Evolutionary conservation across 2,888 invertebrate species (phyloP), one percentile per base, ranked within the genome.

Genomic region (Tipula vernalis): DNA sequence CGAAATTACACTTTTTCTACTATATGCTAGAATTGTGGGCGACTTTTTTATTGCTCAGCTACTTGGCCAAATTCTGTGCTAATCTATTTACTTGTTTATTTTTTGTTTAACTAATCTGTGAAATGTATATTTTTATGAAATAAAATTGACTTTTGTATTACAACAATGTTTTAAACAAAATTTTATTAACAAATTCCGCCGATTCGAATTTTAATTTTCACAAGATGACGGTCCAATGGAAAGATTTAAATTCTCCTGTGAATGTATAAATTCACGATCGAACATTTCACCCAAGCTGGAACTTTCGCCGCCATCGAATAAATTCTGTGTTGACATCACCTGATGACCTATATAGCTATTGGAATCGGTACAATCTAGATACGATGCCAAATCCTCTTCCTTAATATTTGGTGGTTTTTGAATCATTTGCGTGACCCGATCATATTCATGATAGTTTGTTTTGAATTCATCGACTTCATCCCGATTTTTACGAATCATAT

Each of bases 391-490:
- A 84, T 84, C 84, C 5, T 84, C 84, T 84, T 84, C 84, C 39
- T 84, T 84, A 5, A 84, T 84, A 41, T 84, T 84, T n/a, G 84
- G 84, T n/a, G 84, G 84, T 39, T 89, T 90, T 88, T 91, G 91
- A 85, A 91, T 91, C 88, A 91, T 91, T 88, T 91, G 91, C 91
- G 91, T 91, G 4, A 91, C 88, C 87, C 91, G 91, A 44, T 91
- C 90, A 87, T 91, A 91, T 85, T 91, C 91, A 86, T 90, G 90
- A 12, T 90, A 89, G 4, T 90, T 90, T 10, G 90, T 90, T 39
- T 90, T 90, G 87, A 91, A 91, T 87, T 91, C 91, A 0, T 89
- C 88, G 3, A 91, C 91, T 88, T 91, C 91, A 2, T 88, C 88
- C 0, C 90, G 89, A 88, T 91, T 91, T 13, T 90, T 89, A 2